Conservation (phyloP, 2,113 vertebrate genomes). For the Chitala chitala region DNA sequence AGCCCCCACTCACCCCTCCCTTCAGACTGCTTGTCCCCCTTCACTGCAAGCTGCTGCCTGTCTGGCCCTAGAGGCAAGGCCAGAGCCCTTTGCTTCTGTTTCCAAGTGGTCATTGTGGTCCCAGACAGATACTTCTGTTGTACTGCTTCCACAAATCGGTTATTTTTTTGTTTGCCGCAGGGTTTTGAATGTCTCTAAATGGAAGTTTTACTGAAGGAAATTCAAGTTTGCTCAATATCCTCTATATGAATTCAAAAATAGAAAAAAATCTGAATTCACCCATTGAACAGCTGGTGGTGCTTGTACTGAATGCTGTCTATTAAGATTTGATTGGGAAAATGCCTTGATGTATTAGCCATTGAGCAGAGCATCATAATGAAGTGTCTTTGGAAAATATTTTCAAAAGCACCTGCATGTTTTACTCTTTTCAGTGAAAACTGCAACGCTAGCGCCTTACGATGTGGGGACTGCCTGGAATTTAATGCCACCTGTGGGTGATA, state of each 20-base stretch:
- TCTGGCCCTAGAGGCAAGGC: not conserved
- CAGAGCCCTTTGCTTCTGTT: not conserved
- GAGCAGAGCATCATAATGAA: slow-evolving; percentile 1
- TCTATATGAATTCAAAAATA: no score
- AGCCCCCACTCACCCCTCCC: not conserved
- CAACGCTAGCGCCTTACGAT: no score
- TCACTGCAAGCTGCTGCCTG: not conserved
- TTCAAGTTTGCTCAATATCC: no score
- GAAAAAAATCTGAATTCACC: not conserved
- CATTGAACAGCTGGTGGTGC: not conserved
- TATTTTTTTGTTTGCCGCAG: no score
- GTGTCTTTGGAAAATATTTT: not conserved
- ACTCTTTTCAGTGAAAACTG: not conserved
- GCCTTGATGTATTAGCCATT: not conserved
- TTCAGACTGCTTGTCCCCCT: not conserved
- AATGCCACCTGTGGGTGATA: no score
- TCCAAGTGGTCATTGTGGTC: not conserved
- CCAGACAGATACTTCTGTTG: not conserved
- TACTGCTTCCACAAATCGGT: no score
- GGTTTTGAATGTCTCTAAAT: no score
- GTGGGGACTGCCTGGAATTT: not conserved
- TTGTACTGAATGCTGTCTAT: not conserved
- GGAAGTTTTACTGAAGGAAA: no score
- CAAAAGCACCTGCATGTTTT: not conserved
- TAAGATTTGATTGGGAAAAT: not conserved